A percentile compares a stretch with the other conserved stretches of the same genome.
These are phyloP conservation scores for Stenolophus ochropezus DNA, from an alignment of 2,888 invertebrate species.

Conservation along the genomic window DNA sequence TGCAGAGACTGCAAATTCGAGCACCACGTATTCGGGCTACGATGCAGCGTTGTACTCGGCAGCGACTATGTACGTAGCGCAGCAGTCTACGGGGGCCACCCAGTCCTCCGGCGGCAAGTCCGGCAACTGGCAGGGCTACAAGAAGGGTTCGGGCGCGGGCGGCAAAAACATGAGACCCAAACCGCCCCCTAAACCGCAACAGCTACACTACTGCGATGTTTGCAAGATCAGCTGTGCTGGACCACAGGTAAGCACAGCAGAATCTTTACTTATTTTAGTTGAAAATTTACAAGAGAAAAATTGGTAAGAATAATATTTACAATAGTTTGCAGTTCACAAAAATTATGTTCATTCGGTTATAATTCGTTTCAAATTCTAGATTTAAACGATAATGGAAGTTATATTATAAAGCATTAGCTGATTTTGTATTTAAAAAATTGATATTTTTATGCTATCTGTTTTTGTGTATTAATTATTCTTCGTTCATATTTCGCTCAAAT, in stretches of 20 bases:
- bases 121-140: constrained; percentile 79
- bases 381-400: too few relatives aligned
- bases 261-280: background rate
- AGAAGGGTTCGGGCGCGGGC: constrained; percentile 76
- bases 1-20: constrained; percentile 77
- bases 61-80: constrained; percentile 95
- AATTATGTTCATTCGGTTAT: too few relatives aligned
- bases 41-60: constrained; percentile 97
- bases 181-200: constrained; percentile 92
- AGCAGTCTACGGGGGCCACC: constrained; percentile 78
- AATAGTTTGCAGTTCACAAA: too few relatives aligned
- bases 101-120: constrained; percentile 73
- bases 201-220: constrained; percentile 98
- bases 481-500: too few relatives aligned
- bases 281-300: too few relatives aligned
- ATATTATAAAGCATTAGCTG: too few relatives aligned
- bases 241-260: constrained; percentile 81
- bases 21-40: constrained; percentile 88
- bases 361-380: too few relatives aligned
- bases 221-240: constrained; percentile 99
- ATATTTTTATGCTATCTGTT: too few relatives aligned
- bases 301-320: too few relatives aligned
- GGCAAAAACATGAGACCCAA: constrained; percentile 81
- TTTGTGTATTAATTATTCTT: too few relatives aligned
- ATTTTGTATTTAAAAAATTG: too few relatives aligned